A percentile compares a stretch with the other conserved stretches of the same genome.
Conservation (phyloP, 2,113 vertebrate genomes). For the Neoarius graeffei region DNA sequence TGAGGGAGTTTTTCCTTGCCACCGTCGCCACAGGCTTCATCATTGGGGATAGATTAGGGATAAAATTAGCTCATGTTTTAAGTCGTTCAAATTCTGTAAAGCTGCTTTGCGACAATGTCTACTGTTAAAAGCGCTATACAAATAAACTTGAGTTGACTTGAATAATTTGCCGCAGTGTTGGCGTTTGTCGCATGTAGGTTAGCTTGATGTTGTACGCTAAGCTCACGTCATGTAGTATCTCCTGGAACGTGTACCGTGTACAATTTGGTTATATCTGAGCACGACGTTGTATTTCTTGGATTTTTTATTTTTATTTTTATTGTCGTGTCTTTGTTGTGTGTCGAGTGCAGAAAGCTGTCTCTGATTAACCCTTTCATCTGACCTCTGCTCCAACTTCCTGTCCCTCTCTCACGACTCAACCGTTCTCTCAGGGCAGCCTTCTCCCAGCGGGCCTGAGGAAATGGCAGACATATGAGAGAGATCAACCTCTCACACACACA, state of each 20-base stretch:
- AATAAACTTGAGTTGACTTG: too few species aligned
- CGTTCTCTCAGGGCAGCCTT: conserved; percentile 65
- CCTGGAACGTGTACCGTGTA: not conserved
- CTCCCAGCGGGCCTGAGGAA: conserved; percentile 75
- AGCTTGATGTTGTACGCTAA: not conserved
- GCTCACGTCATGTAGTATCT: not conserved
- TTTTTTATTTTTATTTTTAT: not conserved
- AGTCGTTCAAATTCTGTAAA: too few species aligned
- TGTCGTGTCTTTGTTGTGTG: not conserved
- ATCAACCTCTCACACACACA: conserved; percentile 73
- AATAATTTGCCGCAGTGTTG: not conserved
- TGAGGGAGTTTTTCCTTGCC: too few species aligned
- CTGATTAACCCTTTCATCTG: conserved; percentile 83
- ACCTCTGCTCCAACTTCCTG: conserved; percentile 76
- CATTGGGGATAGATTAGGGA: too few species aligned
- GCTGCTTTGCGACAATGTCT: too few species aligned
- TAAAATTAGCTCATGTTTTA: too few species aligned
- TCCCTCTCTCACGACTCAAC: conserved; percentile 55
- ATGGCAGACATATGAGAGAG: conserved; percentile 87
- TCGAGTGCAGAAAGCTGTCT: conserved; percentile 51
- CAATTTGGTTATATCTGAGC: not conserved
- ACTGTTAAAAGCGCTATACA: too few species aligned
- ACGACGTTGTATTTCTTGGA: not conserved
- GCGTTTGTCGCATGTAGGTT: not conserved
- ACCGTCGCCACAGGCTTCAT: too few species aligned